Base-by-base conservation (phyloP, 1,140 invertebrate species). In the Sycophaga agraensis region DNA sequence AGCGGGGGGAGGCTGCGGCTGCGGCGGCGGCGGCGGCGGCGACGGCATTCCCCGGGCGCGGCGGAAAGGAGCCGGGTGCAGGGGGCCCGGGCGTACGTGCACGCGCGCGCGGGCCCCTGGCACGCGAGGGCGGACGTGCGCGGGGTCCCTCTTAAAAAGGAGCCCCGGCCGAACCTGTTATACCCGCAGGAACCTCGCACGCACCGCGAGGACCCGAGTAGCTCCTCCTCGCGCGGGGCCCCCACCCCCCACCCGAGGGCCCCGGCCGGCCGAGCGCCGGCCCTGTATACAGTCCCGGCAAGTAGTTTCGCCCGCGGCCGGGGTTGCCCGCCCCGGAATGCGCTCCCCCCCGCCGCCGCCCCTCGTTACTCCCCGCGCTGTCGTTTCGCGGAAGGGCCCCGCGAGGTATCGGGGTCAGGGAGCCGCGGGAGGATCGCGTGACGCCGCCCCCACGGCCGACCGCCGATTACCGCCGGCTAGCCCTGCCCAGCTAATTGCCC, bases 171-270 rank as follows among this genome's bases (percentile, higher is more conserved):
- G 66, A 76, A 73, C 73, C 72, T 75, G 73, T 75, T 73, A 72
- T 74, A 76, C 67, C 68, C 73, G 72, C 71, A 72, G 63, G 59
- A 71, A 70, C 63, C 70, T 74, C 67, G 71, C 72, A 70, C 70
- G 68, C 69, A 70, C 68, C 66, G 54, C 54, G 53, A 43, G 22
- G 39, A 28, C 40, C n/a, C 55, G 45, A 49, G 56, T 58, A 57
- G 45, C 45, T 49, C 31, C 31, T 57, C 21, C 42, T 31, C n/a
- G n/a, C n/a, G n/a, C n/a, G n/a, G n/a, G n/a, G n/a, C n/a, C n/a
- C n/a, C n/a, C n/a, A n/a, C n/a, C n/a, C n/a, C n/a, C n/a, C n/a
- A n/a, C n/a, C n/a, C n/a, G n/a, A n/a, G n/a, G n/a, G n/a, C n/a
- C n/a, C n/a, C n/a, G n/a, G n/a, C n/a, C n/a, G n/a, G n/a, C n/a